These are phyloP conservation scores for Porphyrio hochstetteri DNA, from an alignment of 2,113 vertebrate genomes.

Conservation along the genomic window DNA sequence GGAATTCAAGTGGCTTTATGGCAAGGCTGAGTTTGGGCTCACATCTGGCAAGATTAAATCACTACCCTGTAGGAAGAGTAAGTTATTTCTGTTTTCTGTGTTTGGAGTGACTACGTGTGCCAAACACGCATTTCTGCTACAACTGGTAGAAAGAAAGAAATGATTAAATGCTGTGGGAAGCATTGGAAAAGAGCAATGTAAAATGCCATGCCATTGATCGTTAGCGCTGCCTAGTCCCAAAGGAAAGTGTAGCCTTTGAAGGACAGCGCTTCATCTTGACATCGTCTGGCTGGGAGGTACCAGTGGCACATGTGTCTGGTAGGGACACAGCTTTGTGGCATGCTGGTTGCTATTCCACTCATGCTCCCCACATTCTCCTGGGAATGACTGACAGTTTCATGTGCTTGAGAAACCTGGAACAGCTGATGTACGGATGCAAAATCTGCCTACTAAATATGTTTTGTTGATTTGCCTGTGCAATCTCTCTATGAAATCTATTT, in stretches of 20 bases:
- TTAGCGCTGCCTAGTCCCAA: not conserved
- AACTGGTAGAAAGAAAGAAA: not conserved
- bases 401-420: not conserved
- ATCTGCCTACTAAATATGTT: not conserved
- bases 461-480: not conserved
- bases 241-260: not conserved
- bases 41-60: slow-evolving; percentile 17
- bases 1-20: not conserved
- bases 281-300: not conserved
- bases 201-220: rapidly evolving
- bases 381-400: not conserved
- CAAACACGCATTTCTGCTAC: not conserved
- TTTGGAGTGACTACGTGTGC: not conserved
- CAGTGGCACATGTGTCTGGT: not conserved
- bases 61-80: not conserved
- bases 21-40: not conserved
- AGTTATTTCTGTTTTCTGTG: not conserved
- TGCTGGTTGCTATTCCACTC: not conserved
- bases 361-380: not conserved
- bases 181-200: not conserved
- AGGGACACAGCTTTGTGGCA: not conserved
- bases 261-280: not conserved
- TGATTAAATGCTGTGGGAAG: not conserved
- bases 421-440: not conserved
- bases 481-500: not conserved